Evolutionary conservation across 2,888 invertebrate genomes (phyloP).

Genomic region (Sarcophaga caerulescens): DNA sequence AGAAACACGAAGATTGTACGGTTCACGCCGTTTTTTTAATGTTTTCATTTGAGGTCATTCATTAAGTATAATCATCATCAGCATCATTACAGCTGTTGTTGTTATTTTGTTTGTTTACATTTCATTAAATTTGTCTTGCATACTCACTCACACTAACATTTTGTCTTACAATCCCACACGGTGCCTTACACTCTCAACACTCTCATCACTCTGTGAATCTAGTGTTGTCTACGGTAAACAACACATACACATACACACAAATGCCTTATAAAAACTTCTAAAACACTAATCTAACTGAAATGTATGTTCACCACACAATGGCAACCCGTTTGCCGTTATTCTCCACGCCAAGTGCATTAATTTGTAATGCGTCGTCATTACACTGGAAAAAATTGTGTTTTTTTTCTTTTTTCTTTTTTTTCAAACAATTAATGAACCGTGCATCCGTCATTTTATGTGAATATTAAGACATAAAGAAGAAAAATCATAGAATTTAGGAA

Average conservation of each 20-base stretch:
- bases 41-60: neutral
- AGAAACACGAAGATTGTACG: neutral
- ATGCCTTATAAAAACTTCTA: too few species aligned
- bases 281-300: too few species aligned
- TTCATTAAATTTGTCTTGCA: neutral
- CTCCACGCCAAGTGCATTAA: neutral
- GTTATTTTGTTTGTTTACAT: neutral
- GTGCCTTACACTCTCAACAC: too few species aligned
- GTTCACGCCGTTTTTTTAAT: neutral
- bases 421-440: constrained; percentile 68
- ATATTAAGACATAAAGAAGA: constrained; percentile 45
- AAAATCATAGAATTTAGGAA: neutral
- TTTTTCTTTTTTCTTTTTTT: constrained; percentile 19
- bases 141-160: neutral
- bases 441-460: constrained; percentile 69
- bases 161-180: too few species aligned
- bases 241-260: too few species aligned
- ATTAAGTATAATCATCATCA: neutral
- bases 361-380: neutral
- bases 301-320: too few species aligned
- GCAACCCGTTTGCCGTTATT: neutral
- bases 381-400: neutral
- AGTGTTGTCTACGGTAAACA: too few species aligned
- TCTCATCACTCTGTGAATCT: too few species aligned
- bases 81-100: neutral